These are phyloP conservation scores for Maccullochella peelii DNA, from an alignment of 2,113 vertebrate genomes.

Conservation along the genomic window DNA sequence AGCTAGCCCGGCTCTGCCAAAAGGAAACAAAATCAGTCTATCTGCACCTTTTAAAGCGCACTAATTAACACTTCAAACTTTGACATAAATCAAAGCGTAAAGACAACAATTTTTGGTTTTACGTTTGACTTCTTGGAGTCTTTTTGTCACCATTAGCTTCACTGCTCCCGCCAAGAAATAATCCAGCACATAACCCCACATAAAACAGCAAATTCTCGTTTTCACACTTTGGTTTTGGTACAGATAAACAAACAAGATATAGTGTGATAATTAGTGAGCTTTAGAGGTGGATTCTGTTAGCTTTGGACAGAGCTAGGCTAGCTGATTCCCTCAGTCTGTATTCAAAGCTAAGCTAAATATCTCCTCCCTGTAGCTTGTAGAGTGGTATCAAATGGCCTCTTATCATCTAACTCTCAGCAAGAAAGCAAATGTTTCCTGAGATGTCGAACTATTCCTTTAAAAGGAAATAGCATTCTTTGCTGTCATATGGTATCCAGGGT, in stretches of 20 bases:
- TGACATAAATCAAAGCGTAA: background rate
- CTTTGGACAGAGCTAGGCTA: background rate
- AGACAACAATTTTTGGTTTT: background rate
- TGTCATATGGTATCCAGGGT: background rate
- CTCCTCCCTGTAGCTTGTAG: background rate
- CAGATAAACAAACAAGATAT: background rate
- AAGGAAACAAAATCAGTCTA: background rate
- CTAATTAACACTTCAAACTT: background rate
- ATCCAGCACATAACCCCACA: too few species aligned
- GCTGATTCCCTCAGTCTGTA: background rate
- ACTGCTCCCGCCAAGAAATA: too few species aligned
- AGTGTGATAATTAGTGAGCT: background rate
- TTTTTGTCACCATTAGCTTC: background rate
- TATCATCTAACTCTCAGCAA: background rate
- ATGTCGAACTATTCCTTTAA: background rate
- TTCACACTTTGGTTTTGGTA: too few species aligned
- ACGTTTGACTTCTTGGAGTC: background rate
- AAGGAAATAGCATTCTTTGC: slow-evolving; percentile 7
- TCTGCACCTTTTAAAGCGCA: background rate
- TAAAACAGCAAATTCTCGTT: too few species aligned
- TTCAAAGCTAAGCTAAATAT: background rate
- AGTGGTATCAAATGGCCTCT: background rate
- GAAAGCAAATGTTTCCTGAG: background rate
- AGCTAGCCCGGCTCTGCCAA: background rate
- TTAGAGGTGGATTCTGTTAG: background rate